Percentiles rank a stretch among this genome's conserved stretches.
phyloP scores from a whole-genome alignment of 2,113 vertebrate species.

The Oncorhynchus gorbuscha region DNA sequence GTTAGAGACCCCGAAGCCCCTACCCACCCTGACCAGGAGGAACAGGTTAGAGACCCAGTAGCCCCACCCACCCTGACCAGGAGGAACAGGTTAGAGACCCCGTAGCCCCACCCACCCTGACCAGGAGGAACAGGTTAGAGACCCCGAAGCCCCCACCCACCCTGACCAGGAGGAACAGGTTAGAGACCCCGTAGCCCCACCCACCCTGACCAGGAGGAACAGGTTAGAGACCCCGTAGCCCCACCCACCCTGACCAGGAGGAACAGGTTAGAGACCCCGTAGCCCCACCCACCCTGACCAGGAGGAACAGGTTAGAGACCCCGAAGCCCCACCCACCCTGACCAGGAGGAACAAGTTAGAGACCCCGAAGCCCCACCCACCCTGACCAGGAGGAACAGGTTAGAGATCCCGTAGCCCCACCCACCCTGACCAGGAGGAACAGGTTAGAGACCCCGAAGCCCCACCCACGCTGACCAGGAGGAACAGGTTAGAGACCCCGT shows the following conservation, averaged over 20 bases:
- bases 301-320: constrained; percentile 60
- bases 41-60: constrained; percentile 63
- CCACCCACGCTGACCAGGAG: constrained; percentile 67
- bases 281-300: constrained; percentile 61
- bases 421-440: constrained; percentile 65
- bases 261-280: constrained; percentile 52
- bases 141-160: constrained; percentile 59
- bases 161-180: constrained; percentile 71
- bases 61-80: constrained; percentile 66
- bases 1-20: constrained; percentile 42
- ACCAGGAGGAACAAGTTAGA: constrained; percentile 69
- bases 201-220: constrained; percentile 66
- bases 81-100: constrained; percentile 64
- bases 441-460: constrained; percentile 65
- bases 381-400: constrained; percentile 71
- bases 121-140: constrained; percentile 62
- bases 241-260: constrained; percentile 68
- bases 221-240: constrained; percentile 57
- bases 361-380: constrained; percentile 63
- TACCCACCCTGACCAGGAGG: constrained; percentile 67
- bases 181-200: constrained; percentile 60
- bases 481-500: constrained; percentile 64
- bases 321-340: constrained; percentile 57
- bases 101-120: constrained; percentile 47
- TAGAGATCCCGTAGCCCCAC: constrained; percentile 61